Evolutionary conservation across 2,797 vertebrate genomes (phyloP), one percentile per base, ranked within the genome.

Genomic region (Peromyscus eremicus): DNA sequence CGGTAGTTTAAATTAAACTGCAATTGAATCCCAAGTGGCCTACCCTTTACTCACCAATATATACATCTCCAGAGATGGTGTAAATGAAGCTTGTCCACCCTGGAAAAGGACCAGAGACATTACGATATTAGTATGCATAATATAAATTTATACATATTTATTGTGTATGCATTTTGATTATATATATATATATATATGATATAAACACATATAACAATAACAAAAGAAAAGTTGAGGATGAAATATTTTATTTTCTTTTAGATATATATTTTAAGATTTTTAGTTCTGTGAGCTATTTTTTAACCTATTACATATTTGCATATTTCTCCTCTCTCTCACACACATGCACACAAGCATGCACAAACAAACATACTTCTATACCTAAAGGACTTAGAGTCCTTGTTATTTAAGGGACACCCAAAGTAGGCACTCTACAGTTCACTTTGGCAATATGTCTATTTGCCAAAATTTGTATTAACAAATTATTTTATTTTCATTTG

Each of bases 11-110:
- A 95, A 96, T 55, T 11, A 92, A 68, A 97, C n/a, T 71, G 43
- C 70, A 94, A 23, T 5, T 89, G 60, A 97, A 85, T n/a, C 71
- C 83, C 60, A 96, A 97, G 64, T 12, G 17, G 71, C 19, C 71
- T 12, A 87, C 32, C 76, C 27, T 79, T 57, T 68, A 98, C 98
- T 99, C 98, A 99, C 99, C 99, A 83, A 98, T 97, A 96, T 97
- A 96, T 40, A 98, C 43, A 52, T 95, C 98, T 97, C 98, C 99
- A 81, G 98, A 98, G 1, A 98, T 97, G 2, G 98, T 99, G 93
- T 99, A 99, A 98, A 99, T 98, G 97, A 99, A 99, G 73, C 98
- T 95, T 16, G 98, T 99, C 99, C 99, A 99, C 81, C 98, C 99
- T 99, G 97, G 93, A 96, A 98, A 81, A 70, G 6, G 84, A 94